Evolutionary conservation across 2,797 vertebrate species (phyloP), one percentile per base, ranked within the genome.

Genomic region (Pantherophis vulpinus): DNA sequence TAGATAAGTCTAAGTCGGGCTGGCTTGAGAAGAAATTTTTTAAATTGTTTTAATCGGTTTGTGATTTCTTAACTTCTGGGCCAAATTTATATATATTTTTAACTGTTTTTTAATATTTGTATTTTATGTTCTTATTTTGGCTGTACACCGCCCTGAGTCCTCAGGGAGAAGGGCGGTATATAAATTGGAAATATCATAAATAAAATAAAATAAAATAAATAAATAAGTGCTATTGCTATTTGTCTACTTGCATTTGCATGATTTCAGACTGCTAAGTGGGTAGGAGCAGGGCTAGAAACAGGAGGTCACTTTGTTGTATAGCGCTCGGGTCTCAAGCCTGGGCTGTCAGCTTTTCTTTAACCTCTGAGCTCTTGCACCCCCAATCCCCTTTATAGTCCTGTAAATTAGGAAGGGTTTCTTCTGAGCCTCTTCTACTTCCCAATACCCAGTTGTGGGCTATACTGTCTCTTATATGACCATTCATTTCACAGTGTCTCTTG

Each of bases 271-370:
- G 4, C 29, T 66, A 66, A 66, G 63, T 4, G 66, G n/a, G n/a
- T 3, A 32, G 14, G n/a, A 70, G 5, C 13, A 16, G 13, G 66
- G 2, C 14, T 6, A 32, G 14, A 7, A 70, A 70, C 0, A 32
- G 66, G 1, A 70, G 66, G 2, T 70, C 66, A 18, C 66, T 32
- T 32, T 18, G 2, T 32, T 70, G 6, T 70, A 6, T 14, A 70
- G n/a, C 0, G 0, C n/a, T 70, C 1, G 2, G 66, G 5, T 32
- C n/a, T 32, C 2, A 6, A 70, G 32, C 14, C 6, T 32, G 11
- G n/a, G 11, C 63, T n/a, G 4, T 66, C 13, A 0, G 4, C 5
- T 70, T 32, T 70, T 70, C 5, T 32, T 70, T 8, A 70, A 32
- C 5, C 6, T 70, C 2, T 16, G 66, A 70, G 14, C 66, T n/a